These are phyloP conservation scores for Trichoplusia ni DNA, from an alignment of 1,140 invertebrate species.

Conservation along the genomic window DNA sequence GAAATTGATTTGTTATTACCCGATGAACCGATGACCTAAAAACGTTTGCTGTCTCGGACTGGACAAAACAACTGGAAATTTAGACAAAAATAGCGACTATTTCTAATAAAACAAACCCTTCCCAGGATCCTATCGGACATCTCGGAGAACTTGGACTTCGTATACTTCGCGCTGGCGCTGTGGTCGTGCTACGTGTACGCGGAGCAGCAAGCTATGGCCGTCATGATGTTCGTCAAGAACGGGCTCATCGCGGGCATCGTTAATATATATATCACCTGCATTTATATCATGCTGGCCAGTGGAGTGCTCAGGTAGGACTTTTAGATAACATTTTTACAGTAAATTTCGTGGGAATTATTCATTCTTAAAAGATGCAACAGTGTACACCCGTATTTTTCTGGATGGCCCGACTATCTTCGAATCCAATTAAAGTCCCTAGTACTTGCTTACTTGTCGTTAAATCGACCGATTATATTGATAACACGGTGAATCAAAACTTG, in stretches of 20 bases:
- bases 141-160: slow-evolving; percentile 78
- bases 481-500: no score
- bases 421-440: no score
- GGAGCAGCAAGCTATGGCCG: slow-evolving; percentile 91
- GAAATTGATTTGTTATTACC: no score
- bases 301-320: slow-evolving; percentile 88
- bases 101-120: not conserved
- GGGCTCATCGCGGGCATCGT: slow-evolving; percentile 88
- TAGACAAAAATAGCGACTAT: not conserved
- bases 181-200: slow-evolving; percentile 91
- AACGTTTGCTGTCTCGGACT: no score
- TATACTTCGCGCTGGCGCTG: slow-evolving; percentile 85
- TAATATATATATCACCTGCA: slow-evolving; percentile 88
- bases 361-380: not conserved
- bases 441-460: no score
- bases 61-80: no score
- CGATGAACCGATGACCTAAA: no score
- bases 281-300: slow-evolving; percentile 89
- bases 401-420: no score
- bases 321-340: slow-evolving; percentile 40
- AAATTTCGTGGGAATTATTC: not conserved
- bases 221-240: slow-evolving; percentile 91
- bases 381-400: no score
- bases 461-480: no score
- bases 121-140: slow-evolving; percentile 79